These are phyloP conservation scores for Macrobrachium nipponense DNA, from an alignment of 1,140 invertebrate species.

Conservation along the genomic window DNA sequence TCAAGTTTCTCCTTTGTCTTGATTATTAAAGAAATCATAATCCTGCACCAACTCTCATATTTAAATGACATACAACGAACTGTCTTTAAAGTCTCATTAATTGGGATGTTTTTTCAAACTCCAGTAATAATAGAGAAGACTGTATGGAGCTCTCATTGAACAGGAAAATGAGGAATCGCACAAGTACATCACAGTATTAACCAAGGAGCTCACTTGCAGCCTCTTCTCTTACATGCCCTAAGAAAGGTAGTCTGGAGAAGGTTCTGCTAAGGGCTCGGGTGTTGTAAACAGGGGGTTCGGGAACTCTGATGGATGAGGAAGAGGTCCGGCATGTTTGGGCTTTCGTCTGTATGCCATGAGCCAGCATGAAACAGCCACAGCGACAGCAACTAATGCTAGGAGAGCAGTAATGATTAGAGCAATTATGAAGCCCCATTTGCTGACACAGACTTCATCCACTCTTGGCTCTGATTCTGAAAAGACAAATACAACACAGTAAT, in stretches of 20 bases:
- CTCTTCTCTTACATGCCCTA: constrained; percentile 48
- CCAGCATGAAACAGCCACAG: constrained; percentile 94
- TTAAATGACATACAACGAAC: too few relatives aligned
- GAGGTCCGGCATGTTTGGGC: constrained; percentile 85
- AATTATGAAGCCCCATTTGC: constrained; percentile 91
- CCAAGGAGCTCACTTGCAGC: not conserved
- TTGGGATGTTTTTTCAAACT: too few relatives aligned
- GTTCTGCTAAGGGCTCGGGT: constrained; percentile 81
- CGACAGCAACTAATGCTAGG: constrained; percentile 90
- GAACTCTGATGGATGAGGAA: constrained; percentile 94
- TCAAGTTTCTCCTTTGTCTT: too few relatives aligned
- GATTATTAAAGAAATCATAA: too few relatives aligned
- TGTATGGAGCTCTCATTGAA: not conserved
- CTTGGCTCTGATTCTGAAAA: constrained; percentile 67
- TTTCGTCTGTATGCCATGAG: constrained; percentile 90
- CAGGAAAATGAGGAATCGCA: not conserved
- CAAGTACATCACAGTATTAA: constrained; percentile 48
- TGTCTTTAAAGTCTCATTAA: too few relatives aligned
- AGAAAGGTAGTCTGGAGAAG: constrained; percentile 80
- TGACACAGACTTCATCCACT: constrained; percentile 90
- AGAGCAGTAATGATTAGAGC: constrained; percentile 91
- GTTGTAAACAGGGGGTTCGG: constrained; percentile 94
- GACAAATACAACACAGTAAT: not conserved
- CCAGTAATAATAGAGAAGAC: too few relatives aligned
- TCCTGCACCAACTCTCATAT: too few relatives aligned